phyloP scores from a whole-genome alignment of 2,797 vertebrate species.

The Halcyon smyrnensis region DNA sequence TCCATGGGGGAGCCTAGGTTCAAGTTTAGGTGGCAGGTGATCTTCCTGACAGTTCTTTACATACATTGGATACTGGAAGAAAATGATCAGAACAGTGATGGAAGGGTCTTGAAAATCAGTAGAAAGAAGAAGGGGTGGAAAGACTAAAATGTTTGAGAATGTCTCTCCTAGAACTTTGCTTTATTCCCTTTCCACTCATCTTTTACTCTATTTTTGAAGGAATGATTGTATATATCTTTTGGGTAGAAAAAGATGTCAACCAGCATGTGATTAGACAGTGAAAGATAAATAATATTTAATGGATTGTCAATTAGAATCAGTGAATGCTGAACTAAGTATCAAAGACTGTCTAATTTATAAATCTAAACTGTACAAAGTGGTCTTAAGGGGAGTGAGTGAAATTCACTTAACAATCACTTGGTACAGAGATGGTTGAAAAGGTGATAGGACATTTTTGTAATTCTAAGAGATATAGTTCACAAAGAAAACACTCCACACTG shows the following conservation, averaged over 20 bases:
- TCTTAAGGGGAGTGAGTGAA: neutral
- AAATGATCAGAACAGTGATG: neutral
- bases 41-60: neutral
- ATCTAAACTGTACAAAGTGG: neutral
- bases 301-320: neutral
- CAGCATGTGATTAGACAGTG: neutral
- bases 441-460: neutral
- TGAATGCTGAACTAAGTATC: neutral
- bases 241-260: neutral
- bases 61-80: neutral
- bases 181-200: fast-evolving
- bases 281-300: neutral
- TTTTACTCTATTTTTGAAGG: neutral
- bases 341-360: neutral
- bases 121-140: neutral
- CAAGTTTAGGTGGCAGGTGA: neutral
- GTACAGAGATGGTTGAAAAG: neutral
- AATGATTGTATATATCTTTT: neutral
- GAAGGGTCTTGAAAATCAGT: neutral
- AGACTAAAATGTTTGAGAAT: neutral
- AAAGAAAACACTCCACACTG: neutral
- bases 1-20: neutral
- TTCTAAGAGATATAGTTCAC: neutral
- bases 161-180: neutral
- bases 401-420: neutral